These are phyloP conservation scores for Rhinogobius similis DNA, from an alignment of 2,113 vertebrate genomes.

Conservation along the genomic window DNA sequence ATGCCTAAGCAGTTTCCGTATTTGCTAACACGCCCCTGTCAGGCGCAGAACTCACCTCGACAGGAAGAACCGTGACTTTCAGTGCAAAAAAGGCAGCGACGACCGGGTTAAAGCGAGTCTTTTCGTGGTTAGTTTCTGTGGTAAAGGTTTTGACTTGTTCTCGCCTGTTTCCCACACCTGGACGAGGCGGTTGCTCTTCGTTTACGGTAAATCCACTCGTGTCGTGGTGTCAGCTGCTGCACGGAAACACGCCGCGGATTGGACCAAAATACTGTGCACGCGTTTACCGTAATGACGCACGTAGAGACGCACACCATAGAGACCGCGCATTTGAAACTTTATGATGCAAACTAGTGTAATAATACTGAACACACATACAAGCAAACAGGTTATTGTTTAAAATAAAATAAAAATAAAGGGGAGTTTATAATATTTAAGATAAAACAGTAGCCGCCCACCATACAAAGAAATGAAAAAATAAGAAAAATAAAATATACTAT, in stretches of 20 bases:
- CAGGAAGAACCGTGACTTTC: background rate
- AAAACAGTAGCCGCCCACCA: no score
- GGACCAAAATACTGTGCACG: slow-evolving; percentile 16
- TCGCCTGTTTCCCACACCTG: background rate
- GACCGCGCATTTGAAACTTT: background rate
- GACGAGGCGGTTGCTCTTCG: background rate
- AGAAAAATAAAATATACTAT: no score
- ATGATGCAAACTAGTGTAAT: background rate
- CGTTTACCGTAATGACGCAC: slow-evolving; percentile 47
- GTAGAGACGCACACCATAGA: background rate
- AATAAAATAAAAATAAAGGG: no score
- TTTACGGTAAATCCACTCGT: slow-evolving; percentile 17
- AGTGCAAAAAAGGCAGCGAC: background rate
- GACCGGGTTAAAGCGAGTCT: background rate
- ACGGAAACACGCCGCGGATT: slow-evolving; percentile 21
- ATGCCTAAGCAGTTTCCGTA: slow-evolving; percentile 22
- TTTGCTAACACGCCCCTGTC: background rate
- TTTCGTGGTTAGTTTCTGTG: no score
- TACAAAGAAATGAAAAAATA: no score
- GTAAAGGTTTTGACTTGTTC: background rate
- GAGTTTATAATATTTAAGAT: no score
- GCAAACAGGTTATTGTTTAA: no score
- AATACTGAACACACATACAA: no score
- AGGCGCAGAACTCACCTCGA: slow-evolving; percentile 48
- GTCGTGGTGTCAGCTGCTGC: background rate